These are phyloP conservation scores for Apostichopus japonicus DNA, from an alignment of 35 echinoderm and acorn worm species.

Conservation along the genomic window DNA sequence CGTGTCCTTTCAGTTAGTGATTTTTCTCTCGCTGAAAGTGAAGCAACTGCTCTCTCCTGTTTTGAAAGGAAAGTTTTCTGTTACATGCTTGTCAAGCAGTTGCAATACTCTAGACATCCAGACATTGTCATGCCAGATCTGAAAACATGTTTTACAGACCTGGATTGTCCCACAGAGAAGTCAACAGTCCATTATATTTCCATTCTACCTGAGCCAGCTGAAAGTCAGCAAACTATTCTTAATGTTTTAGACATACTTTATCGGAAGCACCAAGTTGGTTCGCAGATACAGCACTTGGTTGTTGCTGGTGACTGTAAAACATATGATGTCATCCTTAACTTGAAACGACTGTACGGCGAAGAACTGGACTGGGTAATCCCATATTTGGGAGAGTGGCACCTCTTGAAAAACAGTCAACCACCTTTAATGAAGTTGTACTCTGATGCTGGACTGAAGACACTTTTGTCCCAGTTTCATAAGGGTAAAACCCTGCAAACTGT, in stretches of 20 bases:
- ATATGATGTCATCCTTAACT: slow-evolving; percentile 50
- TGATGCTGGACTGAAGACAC: slow-evolving; percentile 78
- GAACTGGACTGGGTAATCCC: slow-evolving; percentile 73
- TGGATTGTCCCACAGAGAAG: slow-evolving; percentile 12
- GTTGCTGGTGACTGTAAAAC: slow-evolving; percentile 78
- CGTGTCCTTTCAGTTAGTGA: neutral
- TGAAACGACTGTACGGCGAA: slow-evolving; percentile 67
- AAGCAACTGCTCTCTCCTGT: neutral
- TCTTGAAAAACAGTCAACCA: slow-evolving; percentile 81
- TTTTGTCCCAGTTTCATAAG: slow-evolving; percentile 56
- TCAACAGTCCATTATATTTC: slow-evolving; percentile 56
- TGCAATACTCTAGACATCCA: neutral
- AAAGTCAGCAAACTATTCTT: slow-evolving; percentile 58
- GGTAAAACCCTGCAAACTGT: slow-evolving; percentile 31
- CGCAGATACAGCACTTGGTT: slow-evolving; percentile 56
- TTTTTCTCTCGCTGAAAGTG: neutral
- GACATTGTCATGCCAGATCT: neutral
- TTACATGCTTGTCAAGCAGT: slow-evolving; percentile 32
- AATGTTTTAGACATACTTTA: slow-evolving; percentile 39
- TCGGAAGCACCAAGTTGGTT: slow-evolving; percentile 48
- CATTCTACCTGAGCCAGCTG: slow-evolving; percentile 55
- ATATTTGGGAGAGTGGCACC: slow-evolving; percentile 89
- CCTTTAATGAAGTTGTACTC: slow-evolving; percentile 72
- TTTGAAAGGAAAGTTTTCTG: slow-evolving; percentile 9
- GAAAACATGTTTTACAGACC: slow-evolving; percentile 9